A percentile compares a stretch with the other conserved stretches of the same genome.
phyloP scores from a whole-genome alignment of 2,113 vertebrate genomes.

The Calcarius ornatus region DNA sequence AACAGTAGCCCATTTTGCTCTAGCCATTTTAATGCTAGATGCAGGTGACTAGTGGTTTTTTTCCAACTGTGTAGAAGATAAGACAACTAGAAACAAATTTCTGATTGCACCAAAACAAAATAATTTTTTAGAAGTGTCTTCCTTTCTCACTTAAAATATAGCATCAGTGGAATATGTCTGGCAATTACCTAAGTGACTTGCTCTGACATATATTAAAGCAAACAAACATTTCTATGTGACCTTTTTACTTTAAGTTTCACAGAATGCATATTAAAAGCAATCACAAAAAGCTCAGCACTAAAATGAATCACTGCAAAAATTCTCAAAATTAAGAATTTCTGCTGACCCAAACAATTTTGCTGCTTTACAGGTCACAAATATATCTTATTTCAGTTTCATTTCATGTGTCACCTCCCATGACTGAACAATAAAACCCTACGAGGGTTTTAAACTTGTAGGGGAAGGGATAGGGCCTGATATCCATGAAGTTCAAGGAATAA shows the following conservation, averaged over 20 bases:
- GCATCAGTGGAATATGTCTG: neutral
- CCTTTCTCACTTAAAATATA: neutral
- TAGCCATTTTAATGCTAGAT: neutral
- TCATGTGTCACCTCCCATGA: neutral
- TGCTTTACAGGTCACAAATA: neutral
- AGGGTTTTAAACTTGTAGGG: neutral
- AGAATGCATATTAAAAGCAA: neutral
- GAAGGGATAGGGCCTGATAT: fast-evolving
- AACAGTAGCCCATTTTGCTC: neutral
- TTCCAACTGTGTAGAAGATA: neutral
- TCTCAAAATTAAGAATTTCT: neutral
- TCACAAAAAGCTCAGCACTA: neutral
- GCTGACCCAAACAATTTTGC: neutral
- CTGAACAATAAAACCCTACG: neutral
- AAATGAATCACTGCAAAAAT: neutral
- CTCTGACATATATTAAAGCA: neutral
- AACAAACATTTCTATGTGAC: neutral
- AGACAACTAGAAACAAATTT: neutral
- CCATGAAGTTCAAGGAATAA: neutral
- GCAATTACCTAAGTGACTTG: neutral
- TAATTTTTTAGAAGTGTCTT: neutral
- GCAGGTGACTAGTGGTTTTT: neutral
- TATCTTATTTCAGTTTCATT: neutral
- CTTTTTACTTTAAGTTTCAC: neutral
- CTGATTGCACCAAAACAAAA: neutral